Conservation (phyloP, 2,888 invertebrate species). For the Ferrisia virgata region DNA sequence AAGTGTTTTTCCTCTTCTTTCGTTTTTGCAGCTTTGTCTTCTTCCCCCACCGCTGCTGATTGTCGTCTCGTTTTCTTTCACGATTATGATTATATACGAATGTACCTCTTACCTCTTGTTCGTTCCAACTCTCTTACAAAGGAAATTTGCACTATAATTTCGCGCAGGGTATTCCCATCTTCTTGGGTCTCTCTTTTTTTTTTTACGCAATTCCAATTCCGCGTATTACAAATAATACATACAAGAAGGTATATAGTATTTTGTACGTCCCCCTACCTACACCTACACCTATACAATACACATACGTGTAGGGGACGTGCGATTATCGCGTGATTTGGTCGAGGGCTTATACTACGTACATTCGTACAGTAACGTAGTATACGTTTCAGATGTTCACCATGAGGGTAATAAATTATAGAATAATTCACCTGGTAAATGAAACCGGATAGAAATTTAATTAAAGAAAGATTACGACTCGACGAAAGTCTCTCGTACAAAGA, state of each 20-base stretch:
- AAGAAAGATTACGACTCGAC: slow-evolving; percentile 34
- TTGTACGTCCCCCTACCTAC: no score
- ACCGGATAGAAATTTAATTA: slow-evolving; percentile 42
- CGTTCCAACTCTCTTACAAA: no score
- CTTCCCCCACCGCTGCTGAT: not conserved
- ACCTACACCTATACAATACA: no score
- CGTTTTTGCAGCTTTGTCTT: not conserved
- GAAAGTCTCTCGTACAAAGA: slow-evolving; percentile 20
- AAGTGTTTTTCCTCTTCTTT: not conserved
- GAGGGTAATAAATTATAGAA: slow-evolving; percentile 17
- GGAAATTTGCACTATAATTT: not conserved
- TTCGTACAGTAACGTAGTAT: no score
- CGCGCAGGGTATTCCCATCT: not conserved
- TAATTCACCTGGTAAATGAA: slow-evolving; percentile 42
- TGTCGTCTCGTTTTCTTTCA: not conserved
- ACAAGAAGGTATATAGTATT: no score
- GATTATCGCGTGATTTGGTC: slow-evolving; percentile 5
- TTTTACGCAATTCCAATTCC: not conserved
- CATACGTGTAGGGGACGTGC: not conserved
- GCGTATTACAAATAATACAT: not conserved
- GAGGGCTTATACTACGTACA: not conserved
- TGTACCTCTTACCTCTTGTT: not conserved
- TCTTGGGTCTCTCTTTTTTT: not conserved
- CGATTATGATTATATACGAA: slow-evolving; percentile 20
- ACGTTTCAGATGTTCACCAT: not conserved